Conservation (phyloP, 2,113 vertebrate species). For the Hirundichthys speculiger region DNA sequence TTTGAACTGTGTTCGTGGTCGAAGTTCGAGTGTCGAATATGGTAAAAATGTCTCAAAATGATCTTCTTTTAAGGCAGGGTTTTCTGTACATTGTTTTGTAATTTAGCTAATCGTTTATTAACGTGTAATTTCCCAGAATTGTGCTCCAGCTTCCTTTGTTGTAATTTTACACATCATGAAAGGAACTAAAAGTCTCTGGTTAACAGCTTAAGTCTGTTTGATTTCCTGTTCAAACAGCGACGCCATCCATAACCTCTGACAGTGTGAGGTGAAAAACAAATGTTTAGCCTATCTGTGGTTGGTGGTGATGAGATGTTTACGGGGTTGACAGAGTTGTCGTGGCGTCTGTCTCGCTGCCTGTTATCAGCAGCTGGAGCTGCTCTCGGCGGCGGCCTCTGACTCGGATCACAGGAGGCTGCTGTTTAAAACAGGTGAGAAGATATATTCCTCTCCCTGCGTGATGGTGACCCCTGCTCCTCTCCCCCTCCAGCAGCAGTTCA, state of each 20-base stretch:
- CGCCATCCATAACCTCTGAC: constrained; percentile 54
- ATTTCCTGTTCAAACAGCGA: constrained; percentile 64
- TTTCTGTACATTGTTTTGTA: no score
- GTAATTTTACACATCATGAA: constrained; percentile 43
- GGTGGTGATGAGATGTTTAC: constrained; percentile 63
- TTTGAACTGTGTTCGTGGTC: no score
- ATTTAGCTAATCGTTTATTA: background rate
- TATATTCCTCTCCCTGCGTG: constrained; percentile 67
- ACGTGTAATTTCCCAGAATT: background rate
- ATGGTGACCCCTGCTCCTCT: constrained; percentile 72
- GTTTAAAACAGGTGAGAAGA: constrained; percentile 65
- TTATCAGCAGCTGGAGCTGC: constrained; percentile 58
- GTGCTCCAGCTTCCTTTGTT: constrained; percentile 14
- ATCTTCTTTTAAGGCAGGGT: no score
- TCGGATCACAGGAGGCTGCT: constrained; percentile 65
- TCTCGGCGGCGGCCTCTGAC: constrained; percentile 50
- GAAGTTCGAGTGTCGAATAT: no score
- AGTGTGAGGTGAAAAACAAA: constrained; percentile 67
- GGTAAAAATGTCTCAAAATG: no score
- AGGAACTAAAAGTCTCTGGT: constrained; percentile 59
- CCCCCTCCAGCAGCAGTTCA: constrained; percentile 68
- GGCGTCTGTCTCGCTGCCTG: constrained; percentile 67
- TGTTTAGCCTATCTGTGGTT: constrained; percentile 70
- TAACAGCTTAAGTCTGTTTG: constrained; percentile 64
- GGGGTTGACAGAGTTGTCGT: constrained; percentile 68